These are phyloP conservation scores for Scomber colias DNA, from an alignment of 2,113 vertebrate species.

Conservation along the genomic window DNA sequence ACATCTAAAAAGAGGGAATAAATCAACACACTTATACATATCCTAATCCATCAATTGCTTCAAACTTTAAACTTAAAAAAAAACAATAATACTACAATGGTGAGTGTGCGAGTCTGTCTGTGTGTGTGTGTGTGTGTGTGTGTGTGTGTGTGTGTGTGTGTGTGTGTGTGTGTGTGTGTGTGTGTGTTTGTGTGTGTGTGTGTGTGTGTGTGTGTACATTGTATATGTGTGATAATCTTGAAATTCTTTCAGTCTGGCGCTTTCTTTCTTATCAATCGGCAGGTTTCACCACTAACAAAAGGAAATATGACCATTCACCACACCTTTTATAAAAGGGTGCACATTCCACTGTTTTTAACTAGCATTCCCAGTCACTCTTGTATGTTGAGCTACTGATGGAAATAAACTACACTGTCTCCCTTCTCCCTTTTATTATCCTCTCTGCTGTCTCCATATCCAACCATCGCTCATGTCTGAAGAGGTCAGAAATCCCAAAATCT, in stretches of 20 bases:
- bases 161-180: conserved; percentile 29
- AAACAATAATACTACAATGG: background rate
- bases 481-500: background rate
- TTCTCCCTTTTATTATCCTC: background rate
- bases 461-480: conserved; percentile 1
- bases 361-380: too few relatives aligned
- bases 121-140: conserved; percentile 28
- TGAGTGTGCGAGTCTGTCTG: too few relatives aligned
- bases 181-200: conserved; percentile 22
- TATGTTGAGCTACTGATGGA: background rate
- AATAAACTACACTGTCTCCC: background rate
- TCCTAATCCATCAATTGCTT: background rate
- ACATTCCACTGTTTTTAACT: conserved; percentile 37
- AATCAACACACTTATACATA: conserved; percentile 10
- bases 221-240: conserved; percentile 22
- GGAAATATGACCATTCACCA: conserved; percentile 22
- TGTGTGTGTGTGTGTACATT: conserved; percentile 27
- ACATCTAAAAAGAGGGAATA: background rate
- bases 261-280: conserved; percentile 61
- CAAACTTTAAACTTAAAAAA: background rate
- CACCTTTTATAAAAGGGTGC: conserved; percentile 22
- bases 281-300: conserved; percentile 62
- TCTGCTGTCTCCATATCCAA: background rate
- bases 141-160: conserved; percentile 27
- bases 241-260: conserved; percentile 35